A percentile compares a stretch with the other conserved stretches of the same genome.
Conservation (phyloP, 2,888 invertebrate genomes). For the Limenitis camilla region DNA sequence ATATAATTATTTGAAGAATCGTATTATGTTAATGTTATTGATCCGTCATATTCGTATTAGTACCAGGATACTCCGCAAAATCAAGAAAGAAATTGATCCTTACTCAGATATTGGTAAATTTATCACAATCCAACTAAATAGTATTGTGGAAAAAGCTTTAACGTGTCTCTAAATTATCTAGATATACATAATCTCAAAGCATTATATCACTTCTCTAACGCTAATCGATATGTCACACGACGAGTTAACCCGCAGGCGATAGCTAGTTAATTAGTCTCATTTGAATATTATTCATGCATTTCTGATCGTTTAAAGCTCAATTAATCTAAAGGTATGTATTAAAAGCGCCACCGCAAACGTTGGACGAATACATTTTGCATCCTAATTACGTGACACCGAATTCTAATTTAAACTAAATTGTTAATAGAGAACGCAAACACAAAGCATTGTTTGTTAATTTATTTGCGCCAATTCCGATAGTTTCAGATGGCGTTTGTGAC, state of each 20-base stretch:
- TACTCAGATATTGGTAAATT: too few species aligned
- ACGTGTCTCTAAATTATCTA: too few species aligned
- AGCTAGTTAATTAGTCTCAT: conserved; percentile 16
- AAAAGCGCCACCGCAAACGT: conserved; percentile 15
- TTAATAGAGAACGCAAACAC: conserved; percentile 20
- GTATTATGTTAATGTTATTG: too few species aligned
- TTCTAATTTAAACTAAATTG: conserved; percentile 20
- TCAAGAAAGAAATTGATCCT: too few species aligned
- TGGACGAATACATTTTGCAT: conserved; percentile 13
- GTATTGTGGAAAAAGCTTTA: too few species aligned
- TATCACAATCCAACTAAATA: too few species aligned
- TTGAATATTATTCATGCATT: conserved; percentile 16
- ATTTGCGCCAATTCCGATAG: conserved; percentile 10
- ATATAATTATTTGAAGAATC: too few species aligned
- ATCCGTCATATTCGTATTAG: too few species aligned
- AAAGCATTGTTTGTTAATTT: conserved; percentile 9
- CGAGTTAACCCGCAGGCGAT: conserved; percentile 2
- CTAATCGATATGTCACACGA: neutral
- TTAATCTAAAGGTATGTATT: conserved; percentile 16
- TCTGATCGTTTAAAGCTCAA: conserved; percentile 17
- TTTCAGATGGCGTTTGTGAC: conserved; percentile 4
- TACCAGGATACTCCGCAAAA: too few species aligned
- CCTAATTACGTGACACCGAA: conserved; percentile 18
- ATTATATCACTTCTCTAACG: neutral
- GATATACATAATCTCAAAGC: too few species aligned